Conservation (phyloP, 2,113 vertebrate species). For the Manacus vitellinus region DNA sequence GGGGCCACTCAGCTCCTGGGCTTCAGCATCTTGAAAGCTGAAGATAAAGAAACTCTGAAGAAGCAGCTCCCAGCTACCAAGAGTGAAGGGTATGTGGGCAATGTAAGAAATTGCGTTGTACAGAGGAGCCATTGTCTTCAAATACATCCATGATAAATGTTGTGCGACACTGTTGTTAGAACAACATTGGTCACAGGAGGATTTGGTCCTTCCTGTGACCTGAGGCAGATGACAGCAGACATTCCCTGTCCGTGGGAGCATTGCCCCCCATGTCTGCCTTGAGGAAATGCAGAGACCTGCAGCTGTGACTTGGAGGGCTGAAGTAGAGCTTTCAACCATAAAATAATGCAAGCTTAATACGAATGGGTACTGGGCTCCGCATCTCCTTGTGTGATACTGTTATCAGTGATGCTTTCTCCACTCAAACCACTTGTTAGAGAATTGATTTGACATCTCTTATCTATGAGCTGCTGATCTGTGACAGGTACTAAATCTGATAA, state of each 20-base stretch:
- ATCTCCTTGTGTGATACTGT: background rate
- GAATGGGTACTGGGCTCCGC: background rate
- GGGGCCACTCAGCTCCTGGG: slow-evolving; percentile 88
- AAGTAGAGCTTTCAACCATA: background rate
- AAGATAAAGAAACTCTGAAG: slow-evolving; percentile 90
- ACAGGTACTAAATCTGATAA: background rate
- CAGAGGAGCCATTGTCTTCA: background rate
- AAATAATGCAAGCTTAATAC: background rate
- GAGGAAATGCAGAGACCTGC: background rate
- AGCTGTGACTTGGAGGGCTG: background rate
- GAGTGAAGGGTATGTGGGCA: slow-evolving; percentile 81
- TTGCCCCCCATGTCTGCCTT: background rate
- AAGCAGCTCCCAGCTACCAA: slow-evolving; percentile 87
- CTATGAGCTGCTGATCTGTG: background rate
- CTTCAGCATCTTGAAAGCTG: slow-evolving; percentile 81
- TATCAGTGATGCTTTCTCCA: background rate
- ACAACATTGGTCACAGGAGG: background rate
- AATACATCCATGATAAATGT: background rate
- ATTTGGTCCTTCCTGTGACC: background rate
- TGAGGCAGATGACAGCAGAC: background rate
- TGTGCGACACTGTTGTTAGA: background rate
- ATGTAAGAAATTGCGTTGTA: background rate
- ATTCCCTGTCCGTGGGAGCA: rapidly evolving
- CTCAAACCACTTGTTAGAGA: background rate
- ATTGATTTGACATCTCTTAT: slow-evolving; percentile 10